Conservation (phyloP, 2,888 invertebrate genomes). For the Apodemia zela region DNA sequence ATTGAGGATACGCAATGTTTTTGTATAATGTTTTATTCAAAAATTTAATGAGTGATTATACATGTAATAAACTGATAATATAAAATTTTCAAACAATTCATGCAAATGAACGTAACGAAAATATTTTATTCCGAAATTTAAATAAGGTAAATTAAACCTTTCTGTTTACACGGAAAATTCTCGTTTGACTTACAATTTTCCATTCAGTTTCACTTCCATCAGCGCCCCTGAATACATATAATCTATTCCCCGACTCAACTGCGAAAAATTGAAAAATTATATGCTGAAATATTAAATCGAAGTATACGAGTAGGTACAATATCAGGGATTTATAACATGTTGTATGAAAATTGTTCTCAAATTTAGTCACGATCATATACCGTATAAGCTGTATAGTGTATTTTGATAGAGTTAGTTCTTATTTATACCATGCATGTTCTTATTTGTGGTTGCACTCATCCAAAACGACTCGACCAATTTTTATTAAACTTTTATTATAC, state of each 20-base stretch:
- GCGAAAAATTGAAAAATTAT: constrained; percentile 18
- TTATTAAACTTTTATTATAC: too few species aligned
- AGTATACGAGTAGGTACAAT: not conserved
- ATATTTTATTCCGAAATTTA: constrained; percentile 18
- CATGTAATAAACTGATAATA: too few species aligned
- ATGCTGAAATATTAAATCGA: constrained; percentile 9
- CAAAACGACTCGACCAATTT: too few species aligned
- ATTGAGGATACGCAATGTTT: too few species aligned
- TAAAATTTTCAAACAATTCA: not conserved
- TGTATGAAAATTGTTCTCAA: not conserved
- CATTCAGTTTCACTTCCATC: constrained; percentile 46
- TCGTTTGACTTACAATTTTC: constrained; percentile 48
- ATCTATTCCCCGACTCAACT: constrained; percentile 27
- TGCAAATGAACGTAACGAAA: not conserved
- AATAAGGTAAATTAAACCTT: constrained; percentile 33
- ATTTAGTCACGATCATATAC: not conserved
- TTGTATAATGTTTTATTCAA: too few species aligned
- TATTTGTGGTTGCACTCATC: too few species aligned
- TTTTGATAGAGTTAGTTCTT: not conserved
- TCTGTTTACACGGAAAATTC: constrained; percentile 40
- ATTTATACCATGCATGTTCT: too few species aligned
- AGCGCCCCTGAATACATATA: constrained; percentile 37
- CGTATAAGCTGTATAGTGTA: not conserved
- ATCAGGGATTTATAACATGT: not conserved
- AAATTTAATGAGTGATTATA: too few species aligned